A percentile compares a stretch with the other conserved stretches of the same genome.
Conservation (phyloP, 2,113 vertebrate species). For the Clinocottus analis region DNA sequence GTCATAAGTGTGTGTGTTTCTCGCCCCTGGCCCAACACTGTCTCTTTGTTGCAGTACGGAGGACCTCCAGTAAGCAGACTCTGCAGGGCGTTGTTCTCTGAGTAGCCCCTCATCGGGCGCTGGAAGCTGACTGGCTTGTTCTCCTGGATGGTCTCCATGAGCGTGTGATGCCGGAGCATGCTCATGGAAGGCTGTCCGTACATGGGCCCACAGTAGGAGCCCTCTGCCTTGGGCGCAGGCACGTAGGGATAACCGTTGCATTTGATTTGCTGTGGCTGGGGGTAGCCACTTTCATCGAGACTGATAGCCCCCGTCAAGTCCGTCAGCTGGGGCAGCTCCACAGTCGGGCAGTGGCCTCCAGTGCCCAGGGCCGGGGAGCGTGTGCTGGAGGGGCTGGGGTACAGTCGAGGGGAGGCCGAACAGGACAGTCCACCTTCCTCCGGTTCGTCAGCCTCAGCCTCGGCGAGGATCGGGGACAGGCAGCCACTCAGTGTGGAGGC, state of each 20-base stretch:
- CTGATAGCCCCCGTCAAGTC: slow-evolving; percentile 92
- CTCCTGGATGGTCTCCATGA: slow-evolving; percentile 99
- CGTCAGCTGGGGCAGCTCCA: slow-evolving; percentile 92
- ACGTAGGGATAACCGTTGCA: slow-evolving; percentile 86
- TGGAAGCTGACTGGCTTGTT: slow-evolving; percentile 94
- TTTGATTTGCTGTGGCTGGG: slow-evolving; percentile 77
- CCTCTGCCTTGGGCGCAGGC: slow-evolving; percentile 85
- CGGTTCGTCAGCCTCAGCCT: slow-evolving; percentile 90
- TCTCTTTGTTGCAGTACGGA: slow-evolving; percentile 82
- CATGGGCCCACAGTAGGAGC: slow-evolving; percentile 87
- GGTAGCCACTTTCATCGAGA: slow-evolving; percentile 84
- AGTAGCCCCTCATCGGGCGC: slow-evolving; percentile 84
- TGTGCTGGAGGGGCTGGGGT: slow-evolving; percentile 92
- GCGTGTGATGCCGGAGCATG: slow-evolving; percentile 88
- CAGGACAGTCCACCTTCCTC: slow-evolving; percentile 87
- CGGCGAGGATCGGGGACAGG: slow-evolving; percentile 89
- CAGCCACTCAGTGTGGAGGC: slow-evolving; percentile 87
- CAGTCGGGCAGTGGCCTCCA: slow-evolving; percentile 87
- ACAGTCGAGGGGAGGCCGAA: slow-evolving; percentile 91
- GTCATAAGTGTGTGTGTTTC: slow-evolving; percentile 75
- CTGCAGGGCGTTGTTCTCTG: slow-evolving; percentile 91
- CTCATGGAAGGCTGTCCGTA: slow-evolving; percentile 88
- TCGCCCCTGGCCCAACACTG: slow-evolving; percentile 72
- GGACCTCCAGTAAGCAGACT: slow-evolving; percentile 89
- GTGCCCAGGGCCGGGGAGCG: slow-evolving; percentile 90